Conservation (phyloP, 2,888 invertebrate species). For the Herminia tarsipennalis region DNA sequence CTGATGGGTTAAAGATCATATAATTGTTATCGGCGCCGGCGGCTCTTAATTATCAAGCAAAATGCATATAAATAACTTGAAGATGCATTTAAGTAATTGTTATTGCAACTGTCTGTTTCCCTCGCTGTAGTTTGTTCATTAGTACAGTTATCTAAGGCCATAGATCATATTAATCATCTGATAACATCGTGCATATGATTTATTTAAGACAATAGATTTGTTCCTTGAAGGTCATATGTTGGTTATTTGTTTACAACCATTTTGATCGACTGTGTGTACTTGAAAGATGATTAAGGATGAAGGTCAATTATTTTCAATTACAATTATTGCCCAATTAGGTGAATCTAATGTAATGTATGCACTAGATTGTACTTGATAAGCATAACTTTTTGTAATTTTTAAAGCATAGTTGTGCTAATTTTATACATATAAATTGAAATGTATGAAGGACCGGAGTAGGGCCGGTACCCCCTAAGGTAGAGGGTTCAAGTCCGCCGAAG, state of each 20-base stretch:
- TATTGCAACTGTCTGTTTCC: conserved; percentile 32
- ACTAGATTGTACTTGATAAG: not conserved
- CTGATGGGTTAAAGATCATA: too few species aligned
- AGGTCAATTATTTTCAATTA: conserved; percentile 4
- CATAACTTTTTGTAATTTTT: too few species aligned
- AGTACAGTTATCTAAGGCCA: conserved; percentile 36
- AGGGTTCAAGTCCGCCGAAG: too few species aligned
- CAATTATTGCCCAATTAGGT: not conserved
- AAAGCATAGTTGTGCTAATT: too few species aligned
- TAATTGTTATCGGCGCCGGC: too few species aligned
- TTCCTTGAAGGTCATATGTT: conserved; percentile 32
- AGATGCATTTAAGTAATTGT: conserved; percentile 23
- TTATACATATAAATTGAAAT: too few species aligned
- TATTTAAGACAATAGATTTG: conserved; percentile 43
- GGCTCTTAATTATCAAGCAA: too few species aligned
- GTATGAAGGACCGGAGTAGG: too few species aligned
- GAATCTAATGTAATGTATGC: not conserved
- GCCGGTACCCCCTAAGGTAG: too few species aligned
- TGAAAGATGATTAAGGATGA: conserved; percentile 4
- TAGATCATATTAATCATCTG: conserved; percentile 46
- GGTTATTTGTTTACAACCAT: conserved; percentile 11
- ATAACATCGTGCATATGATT: conserved; percentile 38
- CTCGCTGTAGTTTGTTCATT: conserved; percentile 27
- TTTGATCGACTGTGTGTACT: conserved; percentile 19
- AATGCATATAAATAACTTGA: conserved; percentile 16